Base-by-base conservation (phyloP, 2,113 vertebrate genomes). In the Phyllopteryx taeniolatus region DNA sequence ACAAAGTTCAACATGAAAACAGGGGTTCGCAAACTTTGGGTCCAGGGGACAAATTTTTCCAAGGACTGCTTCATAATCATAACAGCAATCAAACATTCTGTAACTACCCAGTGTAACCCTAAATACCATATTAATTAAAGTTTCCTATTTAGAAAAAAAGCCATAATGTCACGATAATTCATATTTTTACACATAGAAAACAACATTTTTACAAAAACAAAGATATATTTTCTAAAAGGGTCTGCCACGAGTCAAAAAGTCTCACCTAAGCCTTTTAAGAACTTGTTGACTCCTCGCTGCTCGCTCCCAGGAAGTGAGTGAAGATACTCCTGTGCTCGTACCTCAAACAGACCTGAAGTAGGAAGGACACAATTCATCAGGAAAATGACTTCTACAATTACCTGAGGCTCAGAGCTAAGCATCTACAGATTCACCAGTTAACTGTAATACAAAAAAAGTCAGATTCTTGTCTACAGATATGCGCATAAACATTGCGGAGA, bases 251-350 rank as follows among this genome's bases (percentile, higher is more conserved):
- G 5, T 6, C 35, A 39, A 8, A 53, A 70, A 70, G 13, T 56
- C 88, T 91, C 88, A 98, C 97, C 97, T 65, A 98, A 88, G 69
- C 96, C 97, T 91, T 96, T 97, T 66, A 98, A 94, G 86, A 98
- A 98, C 83, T 92, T 95, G 87, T 98, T 98, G 78, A 98, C 96
- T 5, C 96, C 95, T 46, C 97, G 94, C 84, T 97, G 94, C 47
- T 98, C 96, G 17, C 90, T 90, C 53, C 95, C 95, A 62, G 97
- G 96, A 63, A 98, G 93, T 0, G 95, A 95, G 77, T 97, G 96
- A 81, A 98, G 91, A 90, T 98, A 98, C 80, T 98, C 96, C 68
- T 97, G 95, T 83, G 96, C 95, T 79, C 96, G 93, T 79, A 97
- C 86, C 87, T 98, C 97, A 91, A 98, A 98, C 43, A 98, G 91